Conservation (phyloP, 92 coral and sea anemone genomes). For the Metridium senile region DNA sequence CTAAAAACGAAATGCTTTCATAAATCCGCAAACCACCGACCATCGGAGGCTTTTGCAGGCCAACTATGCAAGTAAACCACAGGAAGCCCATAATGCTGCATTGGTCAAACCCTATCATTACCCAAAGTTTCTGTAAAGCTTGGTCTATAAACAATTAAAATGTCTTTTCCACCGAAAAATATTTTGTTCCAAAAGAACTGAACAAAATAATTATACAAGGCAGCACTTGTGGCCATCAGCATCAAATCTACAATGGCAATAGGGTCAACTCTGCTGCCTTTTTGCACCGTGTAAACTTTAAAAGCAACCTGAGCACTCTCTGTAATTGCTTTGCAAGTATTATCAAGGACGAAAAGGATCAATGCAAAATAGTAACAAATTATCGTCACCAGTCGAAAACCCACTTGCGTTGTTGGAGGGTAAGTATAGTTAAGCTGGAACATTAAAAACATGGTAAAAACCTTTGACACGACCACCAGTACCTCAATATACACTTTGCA, state of each 20-base stretch:
- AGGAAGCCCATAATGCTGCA: neutral
- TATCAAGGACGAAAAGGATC: slow-evolving; percentile 54
- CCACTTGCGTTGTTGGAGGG: slow-evolving; percentile 36
- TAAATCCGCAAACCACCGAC: too few relatives aligned
- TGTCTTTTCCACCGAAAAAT: slow-evolving; percentile 55
- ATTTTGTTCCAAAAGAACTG: slow-evolving; percentile 75
- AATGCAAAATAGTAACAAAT: slow-evolving; percentile 43
- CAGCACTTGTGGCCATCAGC: slow-evolving; percentile 57
- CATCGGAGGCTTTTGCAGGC: too few relatives aligned
- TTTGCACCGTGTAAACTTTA: slow-evolving; percentile 62
- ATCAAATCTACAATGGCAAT: slow-evolving; percentile 43
- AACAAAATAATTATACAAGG: slow-evolving; percentile 55
- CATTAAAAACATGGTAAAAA: slow-evolving; percentile 41
- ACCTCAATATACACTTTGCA: slow-evolving; percentile 39
- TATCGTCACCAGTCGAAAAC: slow-evolving; percentile 40
- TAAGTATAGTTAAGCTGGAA: slow-evolving; percentile 57
- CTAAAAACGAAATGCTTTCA: too few relatives aligned
- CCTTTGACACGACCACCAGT: slow-evolving; percentile 39
- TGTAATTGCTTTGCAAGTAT: slow-evolving; percentile 47
- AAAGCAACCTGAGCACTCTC: slow-evolving; percentile 61
- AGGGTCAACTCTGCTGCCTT: slow-evolving; percentile 19
- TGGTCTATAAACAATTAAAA: slow-evolving; percentile 37
- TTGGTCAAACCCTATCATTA: neutral
- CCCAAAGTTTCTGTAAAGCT: slow-evolving; percentile 14
- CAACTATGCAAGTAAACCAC: too few relatives aligned